Evolutionary conservation across 2,888 invertebrate genomes (phyloP), one percentile per base, ranked within the genome.

Genomic region (Caenorhabditis angaria): DNA sequence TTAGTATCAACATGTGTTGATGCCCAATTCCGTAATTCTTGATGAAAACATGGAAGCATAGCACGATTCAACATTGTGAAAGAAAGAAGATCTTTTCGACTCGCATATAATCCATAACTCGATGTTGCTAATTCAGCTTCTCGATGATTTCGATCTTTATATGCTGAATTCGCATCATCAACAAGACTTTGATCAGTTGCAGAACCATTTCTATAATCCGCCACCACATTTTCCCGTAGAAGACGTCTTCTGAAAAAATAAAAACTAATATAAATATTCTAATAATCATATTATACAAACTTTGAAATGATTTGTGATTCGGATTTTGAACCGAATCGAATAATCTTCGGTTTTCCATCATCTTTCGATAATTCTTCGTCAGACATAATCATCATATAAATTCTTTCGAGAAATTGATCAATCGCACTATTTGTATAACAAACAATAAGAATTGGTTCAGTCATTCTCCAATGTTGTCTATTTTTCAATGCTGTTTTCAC

Each of bases 391-490:
- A 68, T 76, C 18, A 62, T 32, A 20, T 20, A 62, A 27, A 93
- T 89, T 10, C 85, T 92, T 87, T 93, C 92, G 41, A 94, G 88
- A 87, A 94, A 94, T 87, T 94, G 93, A 89, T 94, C 94, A 53
- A 94, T 88, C 5, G 94, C 94, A 87, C 94, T 93, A 89, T 94
- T 94, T 8, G 94, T 94, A 87, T 92, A 93, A 83, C 93, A 93
- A 24, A 94, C 91, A 0, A 94, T 89, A 12, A 94, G 88, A 87
- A 94, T 92, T 0, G 93, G 92, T 18, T 65, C 61, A 8, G 65
- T 71, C 28, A 67, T 69, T 1, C 66, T 32, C 76, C 77, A 83
- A 25, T 73, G 66, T 8, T 24, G 22, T 8, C 76, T 57, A 55
- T 83, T 83, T 22, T 67, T 74, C 56, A 84, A 66, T 28, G 83